Evolutionary conservation across 2,113 vertebrate species (phyloP).

Genomic region (Upupa epops): DNA sequence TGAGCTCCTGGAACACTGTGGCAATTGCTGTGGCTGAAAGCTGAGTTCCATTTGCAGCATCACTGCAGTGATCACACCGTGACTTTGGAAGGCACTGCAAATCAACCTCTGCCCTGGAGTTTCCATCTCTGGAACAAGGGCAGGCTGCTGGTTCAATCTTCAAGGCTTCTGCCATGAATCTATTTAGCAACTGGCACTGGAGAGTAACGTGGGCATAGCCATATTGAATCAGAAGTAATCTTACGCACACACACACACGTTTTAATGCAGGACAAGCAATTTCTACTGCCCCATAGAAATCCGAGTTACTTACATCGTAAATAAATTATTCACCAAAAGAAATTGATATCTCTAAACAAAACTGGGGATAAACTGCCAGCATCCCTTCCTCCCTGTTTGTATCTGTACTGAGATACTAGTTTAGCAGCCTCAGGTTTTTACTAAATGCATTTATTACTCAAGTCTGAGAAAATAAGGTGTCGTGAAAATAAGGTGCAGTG

Average conservation of each 20-base stretch:
- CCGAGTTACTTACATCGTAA: not conserved
- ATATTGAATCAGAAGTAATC: not conserved
- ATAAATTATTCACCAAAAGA: not conserved
- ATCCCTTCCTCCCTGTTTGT: not conserved
- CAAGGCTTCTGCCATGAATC: not conserved
- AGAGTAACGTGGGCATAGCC: not conserved
- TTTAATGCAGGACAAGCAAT: not conserved
- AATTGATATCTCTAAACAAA: not conserved
- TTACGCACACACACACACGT: not conserved
- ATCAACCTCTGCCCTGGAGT: not conserved
- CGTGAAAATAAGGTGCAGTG: not conserved
- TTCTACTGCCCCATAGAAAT: not conserved
- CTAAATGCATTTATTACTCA: not conserved
- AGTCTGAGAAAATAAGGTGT: not conserved
- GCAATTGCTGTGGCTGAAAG: slow-evolving; percentile 18
- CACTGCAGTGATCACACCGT: not conserved
- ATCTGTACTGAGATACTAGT: not conserved
- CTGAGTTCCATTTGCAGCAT: not conserved
- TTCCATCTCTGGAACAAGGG: not conserved
- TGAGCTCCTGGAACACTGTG: slow-evolving; percentile 16
- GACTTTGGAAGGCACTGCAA: not conserved
- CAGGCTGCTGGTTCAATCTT: not conserved
- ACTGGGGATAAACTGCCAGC: not conserved
- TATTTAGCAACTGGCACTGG: not conserved
- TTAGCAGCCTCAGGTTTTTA: not conserved